Evolutionary conservation across 1,140 invertebrate species (phyloP).

Genomic region (Drosophila tani): DNA sequence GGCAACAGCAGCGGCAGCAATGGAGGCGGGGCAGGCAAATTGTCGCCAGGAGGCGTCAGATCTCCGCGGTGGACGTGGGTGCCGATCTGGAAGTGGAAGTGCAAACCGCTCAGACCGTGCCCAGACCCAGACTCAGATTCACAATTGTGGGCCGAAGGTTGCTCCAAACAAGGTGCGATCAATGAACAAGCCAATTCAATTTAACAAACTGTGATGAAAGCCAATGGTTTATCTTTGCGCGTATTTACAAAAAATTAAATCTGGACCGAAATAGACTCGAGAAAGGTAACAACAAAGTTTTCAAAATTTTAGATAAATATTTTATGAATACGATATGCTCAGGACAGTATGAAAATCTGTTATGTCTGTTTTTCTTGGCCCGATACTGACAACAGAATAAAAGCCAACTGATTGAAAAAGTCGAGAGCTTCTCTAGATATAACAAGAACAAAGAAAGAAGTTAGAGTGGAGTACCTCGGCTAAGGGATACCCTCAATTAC

Average conservation of each 20-base stretch:
- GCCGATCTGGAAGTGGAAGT: slow-evolving; percentile 59
- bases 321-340: background rate
- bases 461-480: background rate
- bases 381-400: slow-evolving; percentile 8
- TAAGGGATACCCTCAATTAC: background rate
- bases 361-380: background rate
- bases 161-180: slow-evolving; percentile 68
- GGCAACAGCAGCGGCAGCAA: slow-evolving; percentile 3
- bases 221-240: background rate
- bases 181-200: slow-evolving; percentile 71
- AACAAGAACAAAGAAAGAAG: background rate
- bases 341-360: slow-evolving; percentile 5
- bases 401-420: slow-evolving; percentile 5
- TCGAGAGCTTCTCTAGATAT: too few species aligned
- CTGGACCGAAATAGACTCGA: slow-evolving; percentile 18
- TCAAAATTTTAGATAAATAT: slow-evolving; percentile 10
- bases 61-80: slow-evolving; percentile 46
- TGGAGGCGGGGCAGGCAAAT: slow-evolving; percentile 22
- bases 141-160: slow-evolving; percentile 46
- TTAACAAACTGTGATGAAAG: slow-evolving; percentile 20
- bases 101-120: slow-evolving; percentile 41
- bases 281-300: slow-evolving; percentile 3
- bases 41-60: slow-evolving; percentile 65
- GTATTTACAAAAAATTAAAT: slow-evolving; percentile 10
- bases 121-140: slow-evolving; percentile 37